Percentiles rank a stretch among this genome's conserved stretches.
phyloP scores from a whole-genome alignment of 2,888 invertebrate genomes.

The Chrysomela aeneicollis region DNA sequence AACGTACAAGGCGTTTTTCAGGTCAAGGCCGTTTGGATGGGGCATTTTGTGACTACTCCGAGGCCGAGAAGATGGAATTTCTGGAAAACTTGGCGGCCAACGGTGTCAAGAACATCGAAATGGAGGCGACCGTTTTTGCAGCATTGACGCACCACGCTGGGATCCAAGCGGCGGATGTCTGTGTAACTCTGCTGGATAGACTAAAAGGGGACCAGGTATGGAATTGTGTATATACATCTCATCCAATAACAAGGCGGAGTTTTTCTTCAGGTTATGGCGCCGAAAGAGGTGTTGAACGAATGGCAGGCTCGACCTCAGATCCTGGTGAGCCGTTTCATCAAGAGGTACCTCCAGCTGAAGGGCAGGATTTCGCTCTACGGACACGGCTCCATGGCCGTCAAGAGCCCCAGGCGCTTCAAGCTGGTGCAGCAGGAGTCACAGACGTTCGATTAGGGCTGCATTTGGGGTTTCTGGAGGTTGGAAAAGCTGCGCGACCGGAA shows the following conservation, averaged over 20 bases:
- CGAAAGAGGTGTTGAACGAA: constrained; percentile 88
- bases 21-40: constrained; percentile 96
- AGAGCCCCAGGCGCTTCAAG: constrained; percentile 87
- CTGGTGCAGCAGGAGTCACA: constrained; percentile 91
- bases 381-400: constrained; percentile 82
- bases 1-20: too few relatives aligned
- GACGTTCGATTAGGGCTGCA: constrained; percentile 77
- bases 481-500: too few relatives aligned
- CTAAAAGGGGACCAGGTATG: constrained; percentile 92
- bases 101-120: constrained; percentile 95
- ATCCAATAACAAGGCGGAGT: too few relatives aligned
- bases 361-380: constrained; percentile 74
- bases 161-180: constrained; percentile 91
- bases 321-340: constrained; percentile 83
- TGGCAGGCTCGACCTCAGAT: constrained; percentile 91
- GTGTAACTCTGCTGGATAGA: constrained; percentile 91
- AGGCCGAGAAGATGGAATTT: constrained; percentile 90
- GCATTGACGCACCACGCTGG: constrained; percentile 94
- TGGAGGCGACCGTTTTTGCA: constrained; percentile 94
- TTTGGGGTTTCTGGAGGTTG: too few relatives aligned
- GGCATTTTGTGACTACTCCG: constrained; percentile 93
- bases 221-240: too few relatives aligned
- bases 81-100: constrained; percentile 75
- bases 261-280: constrained; percentile 75
- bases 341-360: constrained; percentile 80